Percentiles rank a stretch among this genome's conserved stretches.
Conservation (phyloP, 2,113 vertebrate genomes). For the Heloderma charlesbogerti region DNA sequence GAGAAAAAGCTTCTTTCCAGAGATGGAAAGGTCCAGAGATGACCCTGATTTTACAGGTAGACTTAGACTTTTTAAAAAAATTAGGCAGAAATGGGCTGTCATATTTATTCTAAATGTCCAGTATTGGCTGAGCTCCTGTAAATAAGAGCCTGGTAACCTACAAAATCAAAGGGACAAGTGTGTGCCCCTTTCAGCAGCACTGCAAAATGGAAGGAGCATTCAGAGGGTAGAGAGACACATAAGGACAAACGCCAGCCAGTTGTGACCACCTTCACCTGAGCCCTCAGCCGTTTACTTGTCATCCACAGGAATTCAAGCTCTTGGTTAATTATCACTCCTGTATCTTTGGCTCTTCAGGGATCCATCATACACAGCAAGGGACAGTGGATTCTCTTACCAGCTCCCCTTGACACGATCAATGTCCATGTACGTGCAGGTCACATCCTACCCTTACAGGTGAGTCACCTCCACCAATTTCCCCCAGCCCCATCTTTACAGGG, state of each 20-base stretch:
- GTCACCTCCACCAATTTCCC: neutral
- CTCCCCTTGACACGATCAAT: constrained; percentile 89
- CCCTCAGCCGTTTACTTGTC: too few species aligned
- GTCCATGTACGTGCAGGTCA: constrained; percentile 88
- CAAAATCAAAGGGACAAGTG: neutral
- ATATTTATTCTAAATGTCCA: neutral
- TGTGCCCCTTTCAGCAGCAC: neutral
- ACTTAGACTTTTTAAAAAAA: neutral
- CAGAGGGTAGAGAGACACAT: neutral
- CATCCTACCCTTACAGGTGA: constrained; percentile 92
- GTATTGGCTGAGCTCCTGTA: neutral
- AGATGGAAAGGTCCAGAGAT: neutral
- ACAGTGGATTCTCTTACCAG: constrained; percentile 86
- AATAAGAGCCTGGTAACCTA: neutral
- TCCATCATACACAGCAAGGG: constrained; percentile 85
- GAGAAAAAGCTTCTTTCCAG: neutral
- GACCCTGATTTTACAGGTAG: too few species aligned
- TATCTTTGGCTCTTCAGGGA: constrained; percentile 58
- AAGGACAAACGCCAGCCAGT: neutral
- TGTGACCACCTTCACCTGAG: neutral
- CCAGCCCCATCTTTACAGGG: too few species aligned
- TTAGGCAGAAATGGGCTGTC: neutral
- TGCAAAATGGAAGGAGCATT: neutral
- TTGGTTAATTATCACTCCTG: neutral
- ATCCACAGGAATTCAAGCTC: neutral